phyloP scores from a whole-genome alignment of 2,888 invertebrate species.

The Phyto melanocephala region DNA sequence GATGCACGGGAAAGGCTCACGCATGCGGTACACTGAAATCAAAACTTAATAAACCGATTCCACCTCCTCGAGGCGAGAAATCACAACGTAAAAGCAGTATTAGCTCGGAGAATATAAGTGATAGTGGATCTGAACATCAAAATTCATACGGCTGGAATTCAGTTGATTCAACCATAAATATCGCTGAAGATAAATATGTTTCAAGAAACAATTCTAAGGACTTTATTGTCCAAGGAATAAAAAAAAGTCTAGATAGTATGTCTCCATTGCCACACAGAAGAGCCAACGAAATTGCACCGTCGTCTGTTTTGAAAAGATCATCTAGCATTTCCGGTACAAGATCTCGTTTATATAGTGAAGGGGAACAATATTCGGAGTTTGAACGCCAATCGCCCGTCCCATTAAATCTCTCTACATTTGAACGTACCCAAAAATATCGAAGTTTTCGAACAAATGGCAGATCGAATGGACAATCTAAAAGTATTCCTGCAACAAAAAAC shows the following conservation, averaged over 20 bases:
- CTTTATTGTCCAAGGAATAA: neutral
- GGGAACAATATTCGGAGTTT: slow-evolving; percentile 64
- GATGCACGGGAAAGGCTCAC: slow-evolving; percentile 88
- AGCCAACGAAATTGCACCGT: neutral
- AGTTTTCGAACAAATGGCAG: slow-evolving; percentile 70
- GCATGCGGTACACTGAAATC: slow-evolving; percentile 82
- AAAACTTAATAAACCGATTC: slow-evolving; percentile 63
- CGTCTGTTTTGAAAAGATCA: slow-evolving; percentile 21
- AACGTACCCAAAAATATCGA: slow-evolving; percentile 69
- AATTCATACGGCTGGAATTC: slow-evolving; percentile 67
- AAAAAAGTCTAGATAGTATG: neutral
- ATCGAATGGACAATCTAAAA: slow-evolving; percentile 28
- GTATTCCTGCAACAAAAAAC: neutral
- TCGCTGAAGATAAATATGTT: slow-evolving; percentile 13
- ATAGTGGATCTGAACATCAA: slow-evolving; percentile 75
- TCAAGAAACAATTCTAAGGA: slow-evolving; percentile 5
- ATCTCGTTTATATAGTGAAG: slow-evolving; percentile 64
- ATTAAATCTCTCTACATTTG: slow-evolving; percentile 64
- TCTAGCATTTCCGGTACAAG: slow-evolving; percentile 42
- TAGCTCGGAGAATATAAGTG: slow-evolving; percentile 78
- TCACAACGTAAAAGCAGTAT: slow-evolving; percentile 77
- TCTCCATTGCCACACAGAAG: slow-evolving; percentile 46
- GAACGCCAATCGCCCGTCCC: slow-evolving; percentile 49
- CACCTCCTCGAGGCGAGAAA: slow-evolving; percentile 64
- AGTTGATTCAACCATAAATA: neutral